Conservation (phyloP, 2,113 vertebrate genomes). For the Sander lucioperca region DNA sequence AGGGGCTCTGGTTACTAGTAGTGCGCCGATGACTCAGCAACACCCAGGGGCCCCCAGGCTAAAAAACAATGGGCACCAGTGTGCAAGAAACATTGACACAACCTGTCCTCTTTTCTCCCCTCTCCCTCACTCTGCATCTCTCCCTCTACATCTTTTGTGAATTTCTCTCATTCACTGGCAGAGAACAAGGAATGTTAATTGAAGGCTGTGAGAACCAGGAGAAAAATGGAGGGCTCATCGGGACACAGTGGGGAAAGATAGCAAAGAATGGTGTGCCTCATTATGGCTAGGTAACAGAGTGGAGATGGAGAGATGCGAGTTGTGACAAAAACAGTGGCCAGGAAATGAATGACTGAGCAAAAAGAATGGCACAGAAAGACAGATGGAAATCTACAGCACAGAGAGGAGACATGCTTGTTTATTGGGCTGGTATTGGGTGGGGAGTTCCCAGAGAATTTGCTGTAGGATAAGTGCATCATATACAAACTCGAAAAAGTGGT, state of each 20-base stretch:
- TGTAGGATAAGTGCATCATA: neutral
- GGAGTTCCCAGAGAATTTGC: neutral
- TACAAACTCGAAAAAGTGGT: neutral
- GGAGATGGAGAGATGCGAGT: conserved; percentile 30
- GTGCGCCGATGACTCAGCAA: conserved; percentile 66
- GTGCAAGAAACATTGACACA: conserved; percentile 74
- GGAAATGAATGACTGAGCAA: conserved; percentile 24
- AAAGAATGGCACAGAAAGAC: neutral
- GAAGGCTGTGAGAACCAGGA: conserved; percentile 68
- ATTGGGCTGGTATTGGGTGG: neutral
- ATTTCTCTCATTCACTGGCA: conserved; percentile 65
- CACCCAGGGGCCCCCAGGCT: conserved; percentile 51
- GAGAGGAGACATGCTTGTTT: conserved; percentile 3
- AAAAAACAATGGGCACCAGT: conserved; percentile 78
- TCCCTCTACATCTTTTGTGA: conserved; percentile 62
- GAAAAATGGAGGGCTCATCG: conserved; percentile 26
- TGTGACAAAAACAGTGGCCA: conserved; percentile 18
- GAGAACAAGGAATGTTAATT: conserved; percentile 83
- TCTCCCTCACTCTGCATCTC: conserved; percentile 36
- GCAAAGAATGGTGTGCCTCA: conserved; percentile 14
- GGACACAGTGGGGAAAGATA: conserved; percentile 18
- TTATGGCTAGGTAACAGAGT: conserved; percentile 17
- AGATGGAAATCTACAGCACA: conserved; percentile 25
- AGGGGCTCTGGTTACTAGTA: conserved; percentile 72
- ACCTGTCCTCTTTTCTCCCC: conserved; percentile 65